Conservation (phyloP, 53 echinoderm and acorn worm genomes). For the Temnopleurus reevesii region DNA sequence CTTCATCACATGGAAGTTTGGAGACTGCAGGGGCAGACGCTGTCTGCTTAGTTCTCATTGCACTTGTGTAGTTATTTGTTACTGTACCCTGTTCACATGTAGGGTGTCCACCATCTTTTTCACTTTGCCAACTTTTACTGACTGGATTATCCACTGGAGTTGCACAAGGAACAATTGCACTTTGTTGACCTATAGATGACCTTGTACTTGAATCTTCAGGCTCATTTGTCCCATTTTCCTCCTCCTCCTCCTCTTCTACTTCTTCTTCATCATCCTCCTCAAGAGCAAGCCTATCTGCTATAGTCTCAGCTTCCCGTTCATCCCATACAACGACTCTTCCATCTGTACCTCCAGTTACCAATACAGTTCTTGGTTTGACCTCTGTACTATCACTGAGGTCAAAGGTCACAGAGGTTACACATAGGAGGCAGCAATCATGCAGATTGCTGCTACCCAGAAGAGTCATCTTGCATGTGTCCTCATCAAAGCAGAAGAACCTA, state of each 20-base stretch:
- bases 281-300: background rate
- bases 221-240: background rate
- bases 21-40: background rate
- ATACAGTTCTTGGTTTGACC: background rate
- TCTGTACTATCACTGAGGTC: background rate
- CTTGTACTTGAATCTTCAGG: too few relatives aligned
- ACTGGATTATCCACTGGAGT: background rate
- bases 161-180: background rate
- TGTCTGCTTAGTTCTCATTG: background rate
- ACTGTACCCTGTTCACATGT: background rate
- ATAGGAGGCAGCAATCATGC: constrained; percentile 49
- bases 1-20: background rate
- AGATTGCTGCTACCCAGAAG: constrained; percentile 20
- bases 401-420: constrained; percentile 34
- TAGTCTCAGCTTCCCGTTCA: background rate
- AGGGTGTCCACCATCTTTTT: background rate
- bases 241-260: background rate
- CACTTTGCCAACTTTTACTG: background rate
- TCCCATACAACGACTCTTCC: constrained; percentile 36
- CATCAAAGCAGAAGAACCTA: constrained; percentile 47
- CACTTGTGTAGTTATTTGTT: background rate
- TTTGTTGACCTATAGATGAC: too few relatives aligned
- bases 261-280: background rate
- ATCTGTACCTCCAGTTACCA: constrained; percentile 41
- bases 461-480: constrained; percentile 23